Base-by-base conservation (phyloP, 2,888 invertebrate species). In the Eupsilia transversa region DNA sequence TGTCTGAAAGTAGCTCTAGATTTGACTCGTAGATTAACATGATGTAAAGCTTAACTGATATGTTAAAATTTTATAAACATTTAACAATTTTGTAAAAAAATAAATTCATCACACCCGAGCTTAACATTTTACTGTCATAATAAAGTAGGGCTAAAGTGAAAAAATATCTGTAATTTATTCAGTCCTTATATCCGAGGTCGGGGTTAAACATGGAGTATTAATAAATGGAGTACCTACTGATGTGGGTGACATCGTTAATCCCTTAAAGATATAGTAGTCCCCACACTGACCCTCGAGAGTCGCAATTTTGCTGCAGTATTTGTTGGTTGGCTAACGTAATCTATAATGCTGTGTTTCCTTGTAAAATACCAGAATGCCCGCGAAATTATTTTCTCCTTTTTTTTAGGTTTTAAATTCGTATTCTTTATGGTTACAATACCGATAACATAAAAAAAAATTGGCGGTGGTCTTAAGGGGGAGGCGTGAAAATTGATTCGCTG, bases 151-250 rank as follows among this genome's bases (percentile, higher is more conserved):
- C 56, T 65, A 41, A 69, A 74, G 73, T 77, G 64, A 83, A 84
- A 84, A 84, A 70, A 77, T 83, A 81, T 72, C 65, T 72, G 72
- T 76, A 72, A 85, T 80, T 83, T 81, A 86, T 81, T 86, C 69
- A 72, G 69, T 66, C 72, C 64, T 72, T 56, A 74, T 60, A 76
- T 73, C 73, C 75, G 72, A 56, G 70, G 66, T 72, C 60, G 46
- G 43, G 54, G 59, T 69, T 52, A 27, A 56, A 52, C 64, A 56
- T 17, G 54, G 77, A 77, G 64, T 20, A 82, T 68, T 43, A 59
- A 82, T 43, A 38, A 33, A 77, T 56, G 77, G 77, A 82, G 81
- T 27, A 20, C n/a, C n/a, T n/a, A n/a, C 17, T 82, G 27, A 33
- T 9, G n/a, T 57, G 7, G 64, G 38, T 70, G 49, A 61, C 17